Evolutionary conservation across 2,113 vertebrate species (phyloP), one percentile per base, ranked within the genome.

Genomic region (Rhadina sibilatrix): DNA sequence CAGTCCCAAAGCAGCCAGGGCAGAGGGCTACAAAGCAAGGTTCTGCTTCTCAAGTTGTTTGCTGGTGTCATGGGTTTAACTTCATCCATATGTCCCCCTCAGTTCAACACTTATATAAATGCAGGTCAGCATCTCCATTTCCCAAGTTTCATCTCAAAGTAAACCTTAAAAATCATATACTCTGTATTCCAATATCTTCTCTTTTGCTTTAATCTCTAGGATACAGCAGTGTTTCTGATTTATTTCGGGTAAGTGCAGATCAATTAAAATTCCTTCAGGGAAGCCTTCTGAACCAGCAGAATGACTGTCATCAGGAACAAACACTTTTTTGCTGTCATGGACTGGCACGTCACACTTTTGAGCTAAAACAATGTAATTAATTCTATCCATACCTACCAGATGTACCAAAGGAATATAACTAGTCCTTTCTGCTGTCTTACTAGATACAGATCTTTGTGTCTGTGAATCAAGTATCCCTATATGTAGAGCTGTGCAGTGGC

Each of bases 231-330:
- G 50, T 83, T 96, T 97, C 91, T 97, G 78, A 89, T 96, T 89
- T 95, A 97, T 97, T 98, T 97, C 96, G 88, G 94, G 83, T 96
- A 96, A 95, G 88, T 91, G 95, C 72, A 97, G 97, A 97, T 97
- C 95, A 97, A 96, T 95, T 95, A 71, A 95, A 92, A 96, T 96
- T 97, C 93, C 95, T 98, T 96, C 90, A 97, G 95, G 95, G 94
- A 97, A 96, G 90, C 23, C 94, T 96, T 98, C 97, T 96, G 90
- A 98, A 97, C 92, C 87, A 92, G 94, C 74, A 97, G 94, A 96
- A 93, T 96, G 87, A 97, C 87, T 97, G 97, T 97, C 94, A 97
- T 90, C 71, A 87, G 82, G 89, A 97, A 96, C 88, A 98, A 97
- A 97, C 87, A 97, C 35, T 90, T 97, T 97, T 97, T 94, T 94